Percentiles rank a stretch among this genome's conserved stretches.
Evolutionary conservation across 1,140 invertebrate genomes (phyloP).

Genomic region (Pemphigus obesinymphae): DNA sequence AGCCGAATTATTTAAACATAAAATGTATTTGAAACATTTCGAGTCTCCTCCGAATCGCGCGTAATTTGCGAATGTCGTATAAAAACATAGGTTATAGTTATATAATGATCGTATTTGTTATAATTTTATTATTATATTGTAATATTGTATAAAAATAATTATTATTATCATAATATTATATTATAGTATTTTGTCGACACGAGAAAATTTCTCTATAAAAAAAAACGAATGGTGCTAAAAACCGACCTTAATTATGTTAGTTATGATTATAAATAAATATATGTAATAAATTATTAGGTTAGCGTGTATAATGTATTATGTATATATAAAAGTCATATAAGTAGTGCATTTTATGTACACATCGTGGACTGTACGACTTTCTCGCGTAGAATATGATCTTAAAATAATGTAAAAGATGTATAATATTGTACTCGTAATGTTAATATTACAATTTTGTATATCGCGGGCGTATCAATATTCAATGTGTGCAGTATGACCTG

Average conservation of each 20-base stretch:
- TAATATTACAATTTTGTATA: not conserved
- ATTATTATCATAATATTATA: not conserved
- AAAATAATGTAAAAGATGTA: too few species aligned
- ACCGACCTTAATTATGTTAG: conserved; percentile 4
- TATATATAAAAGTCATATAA: not conserved
- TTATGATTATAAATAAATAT: not conserved
- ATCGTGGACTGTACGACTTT: not conserved
- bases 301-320: not conserved
- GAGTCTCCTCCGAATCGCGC: too few species aligned
- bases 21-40: too few species aligned
- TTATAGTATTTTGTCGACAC: not conserved
- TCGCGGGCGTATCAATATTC: not conserved
- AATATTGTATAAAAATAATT: not conserved
- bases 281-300: not conserved
- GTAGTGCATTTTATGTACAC: not conserved
- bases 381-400: not conserved
- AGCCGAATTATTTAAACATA: too few species aligned
- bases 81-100: too few species aligned
- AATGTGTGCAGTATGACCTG: too few species aligned
- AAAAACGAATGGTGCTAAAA: conserved; percentile 40
- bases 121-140: too few species aligned
- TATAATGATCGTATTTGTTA: too few species aligned
- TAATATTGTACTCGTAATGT: too few species aligned
- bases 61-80: too few species aligned
- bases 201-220: not conserved